phyloP scores from a whole-genome alignment of 2,113 vertebrate genomes.

The Sapayoa aenigma region DNA sequence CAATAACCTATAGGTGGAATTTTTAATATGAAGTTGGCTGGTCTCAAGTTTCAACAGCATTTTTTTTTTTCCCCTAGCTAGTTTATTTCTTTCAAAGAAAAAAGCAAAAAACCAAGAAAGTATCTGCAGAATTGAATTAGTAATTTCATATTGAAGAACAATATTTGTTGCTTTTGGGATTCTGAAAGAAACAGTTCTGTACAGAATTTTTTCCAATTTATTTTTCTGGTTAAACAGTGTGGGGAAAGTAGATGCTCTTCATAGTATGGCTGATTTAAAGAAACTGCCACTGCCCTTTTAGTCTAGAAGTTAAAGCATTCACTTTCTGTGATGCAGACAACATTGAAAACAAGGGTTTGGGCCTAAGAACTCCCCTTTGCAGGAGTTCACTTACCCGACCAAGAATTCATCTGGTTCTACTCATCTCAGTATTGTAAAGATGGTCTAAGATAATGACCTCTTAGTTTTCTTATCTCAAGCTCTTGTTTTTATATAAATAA shows the following conservation, averaged over 20 bases:
- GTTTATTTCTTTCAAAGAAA: neutral
- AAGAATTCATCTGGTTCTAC: neutral
- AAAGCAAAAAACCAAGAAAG: neutral
- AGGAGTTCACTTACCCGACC: neutral
- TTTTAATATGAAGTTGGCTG: conserved; percentile 22
- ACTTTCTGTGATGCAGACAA: neutral
- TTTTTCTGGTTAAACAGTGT: neutral
- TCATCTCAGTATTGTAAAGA: neutral
- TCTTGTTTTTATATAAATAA: neutral
- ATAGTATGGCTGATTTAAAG: neutral
- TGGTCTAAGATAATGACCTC: fast-evolving
- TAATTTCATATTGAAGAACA: neutral
- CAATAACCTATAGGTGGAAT: neutral
- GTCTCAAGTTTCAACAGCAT: neutral
- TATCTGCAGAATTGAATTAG: neutral
- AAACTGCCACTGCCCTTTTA: neutral
- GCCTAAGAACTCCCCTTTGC: neutral
- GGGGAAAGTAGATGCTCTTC: neutral
- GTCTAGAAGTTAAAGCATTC: neutral
- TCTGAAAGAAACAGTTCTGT: neutral
- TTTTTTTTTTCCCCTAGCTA: neutral
- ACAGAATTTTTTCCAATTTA: neutral
- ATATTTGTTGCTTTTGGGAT: neutral
- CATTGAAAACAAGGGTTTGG: neutral
- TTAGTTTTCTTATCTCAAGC: neutral